Percentiles rank a stretch among this genome's conserved stretches.
Conservation (phyloP, 1,140 invertebrate species). For the Drosophila nannoptera region DNA sequence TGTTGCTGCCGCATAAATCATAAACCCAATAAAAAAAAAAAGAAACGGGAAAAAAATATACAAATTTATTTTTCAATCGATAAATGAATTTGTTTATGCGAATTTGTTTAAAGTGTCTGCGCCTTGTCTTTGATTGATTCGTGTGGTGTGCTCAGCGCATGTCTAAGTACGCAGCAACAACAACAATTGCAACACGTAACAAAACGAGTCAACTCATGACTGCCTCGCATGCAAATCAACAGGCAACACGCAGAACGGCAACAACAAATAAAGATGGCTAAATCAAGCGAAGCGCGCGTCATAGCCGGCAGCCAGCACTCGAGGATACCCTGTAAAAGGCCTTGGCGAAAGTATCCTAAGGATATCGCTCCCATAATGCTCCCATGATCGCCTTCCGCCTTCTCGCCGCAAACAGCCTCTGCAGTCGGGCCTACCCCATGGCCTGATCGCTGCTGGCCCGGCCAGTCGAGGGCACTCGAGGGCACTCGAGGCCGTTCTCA, state of each 20-base stretch:
- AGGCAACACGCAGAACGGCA: conserved; percentile 19
- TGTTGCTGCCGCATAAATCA: conserved; percentile 75
- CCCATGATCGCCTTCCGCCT: too few relatives aligned
- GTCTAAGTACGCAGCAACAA: conserved; percentile 60
- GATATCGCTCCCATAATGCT: too few relatives aligned
- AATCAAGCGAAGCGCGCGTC: too few relatives aligned
- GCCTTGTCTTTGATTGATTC: conserved; percentile 58
- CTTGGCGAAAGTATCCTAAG: too few relatives aligned
- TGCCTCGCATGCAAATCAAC: conserved; percentile 69
- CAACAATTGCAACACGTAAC: conserved; percentile 36
- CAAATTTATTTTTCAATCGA: conserved; percentile 38
- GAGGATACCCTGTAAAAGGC: background rate
- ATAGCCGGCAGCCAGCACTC: too few relatives aligned
- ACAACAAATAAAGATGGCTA: conserved; percentile 11
- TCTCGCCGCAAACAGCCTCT: too few relatives aligned
- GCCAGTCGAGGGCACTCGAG: too few relatives aligned
- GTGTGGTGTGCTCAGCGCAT: conserved; percentile 45
- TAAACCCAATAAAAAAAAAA: conserved; percentile 46
- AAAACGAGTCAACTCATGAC: conserved; percentile 12
- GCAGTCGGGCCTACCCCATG: too few relatives aligned
- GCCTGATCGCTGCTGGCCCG: too few relatives aligned
- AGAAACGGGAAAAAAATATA: conserved; percentile 43
- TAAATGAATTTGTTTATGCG: conserved; percentile 73
- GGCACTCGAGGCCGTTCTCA: background rate
- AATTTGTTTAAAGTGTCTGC: conserved; percentile 72